These are phyloP conservation scores for Drosophila parvula DNA, from an alignment of 1,140 invertebrate genomes.

Conservation along the genomic window DNA sequence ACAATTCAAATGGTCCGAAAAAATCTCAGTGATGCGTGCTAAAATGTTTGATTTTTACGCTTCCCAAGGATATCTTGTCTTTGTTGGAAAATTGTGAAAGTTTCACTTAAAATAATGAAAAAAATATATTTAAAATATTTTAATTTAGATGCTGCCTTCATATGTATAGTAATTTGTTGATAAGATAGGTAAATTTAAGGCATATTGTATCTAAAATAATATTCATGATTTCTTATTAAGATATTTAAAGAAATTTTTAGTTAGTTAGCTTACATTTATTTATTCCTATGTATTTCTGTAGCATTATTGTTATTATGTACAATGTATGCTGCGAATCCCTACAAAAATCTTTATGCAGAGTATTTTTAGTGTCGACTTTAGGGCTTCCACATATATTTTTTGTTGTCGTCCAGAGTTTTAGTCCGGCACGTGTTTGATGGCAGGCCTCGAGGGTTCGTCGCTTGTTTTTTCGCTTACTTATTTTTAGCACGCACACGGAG, in stretches of 20 bases:
- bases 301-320: background rate
- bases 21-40: conserved; percentile 54
- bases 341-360: background rate
- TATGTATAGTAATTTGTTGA: background rate
- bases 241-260: no score
- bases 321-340: background rate
- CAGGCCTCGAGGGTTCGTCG: conserved; percentile 21
- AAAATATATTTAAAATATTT: background rate
- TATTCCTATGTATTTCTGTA: background rate
- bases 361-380: conserved; percentile 13
- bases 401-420: conserved; percentile 4
- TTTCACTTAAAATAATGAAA: conserved; percentile 3
- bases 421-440: conserved; percentile 29
- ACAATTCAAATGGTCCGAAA: conserved; percentile 47
- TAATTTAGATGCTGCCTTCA: background rate
- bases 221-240: background rate
- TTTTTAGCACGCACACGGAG: conserved; percentile 33
- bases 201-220: background rate
- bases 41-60: conserved; percentile 58
- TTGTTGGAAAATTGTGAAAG: background rate
- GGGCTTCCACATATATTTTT: background rate
- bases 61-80: conserved; percentile 12
- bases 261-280: background rate
- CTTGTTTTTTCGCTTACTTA: conserved; percentile 24
- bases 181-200: no score